phyloP scores from a whole-genome alignment of 2,113 vertebrate species.

The Equus przewalskii region DNA sequence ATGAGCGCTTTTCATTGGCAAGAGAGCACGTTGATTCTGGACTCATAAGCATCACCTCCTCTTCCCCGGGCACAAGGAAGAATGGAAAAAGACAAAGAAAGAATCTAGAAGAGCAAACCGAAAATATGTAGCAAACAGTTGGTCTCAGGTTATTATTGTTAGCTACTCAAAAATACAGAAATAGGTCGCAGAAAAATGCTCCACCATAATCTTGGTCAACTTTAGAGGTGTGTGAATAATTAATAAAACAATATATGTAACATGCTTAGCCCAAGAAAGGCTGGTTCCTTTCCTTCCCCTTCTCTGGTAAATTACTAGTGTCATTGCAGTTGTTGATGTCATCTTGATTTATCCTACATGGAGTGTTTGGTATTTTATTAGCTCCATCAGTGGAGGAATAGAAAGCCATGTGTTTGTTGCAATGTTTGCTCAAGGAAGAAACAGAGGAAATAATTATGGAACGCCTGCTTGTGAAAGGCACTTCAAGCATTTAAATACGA shows the following conservation, averaged over 20 bases:
- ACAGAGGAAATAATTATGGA: conserved; percentile 26
- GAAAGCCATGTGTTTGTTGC: neutral
- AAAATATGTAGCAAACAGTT: neutral
- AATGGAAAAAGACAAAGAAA: neutral
- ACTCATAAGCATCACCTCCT: neutral
- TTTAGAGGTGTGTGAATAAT: neutral
- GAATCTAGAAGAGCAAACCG: neutral
- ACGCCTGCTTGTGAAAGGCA: neutral
- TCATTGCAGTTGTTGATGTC: neutral
- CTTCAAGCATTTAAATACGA: neutral
- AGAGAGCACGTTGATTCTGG: neutral
- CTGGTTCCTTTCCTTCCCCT: neutral
- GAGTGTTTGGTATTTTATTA: neutral
- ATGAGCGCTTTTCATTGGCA: neutral
- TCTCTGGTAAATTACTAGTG: neutral
- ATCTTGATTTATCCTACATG: neutral
- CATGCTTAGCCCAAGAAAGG: neutral
- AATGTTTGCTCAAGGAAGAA: neutral
- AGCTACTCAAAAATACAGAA: neutral
- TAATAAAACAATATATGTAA: neutral
- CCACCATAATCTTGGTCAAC: neutral
- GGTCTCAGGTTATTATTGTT: neutral
- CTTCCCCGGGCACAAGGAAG: neutral
- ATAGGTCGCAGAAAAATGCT: neutral
- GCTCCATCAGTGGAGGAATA: neutral